A percentile compares a stretch with the other conserved stretches of the same genome.
Conservation (phyloP, 2,797 vertebrate genomes). For the Scolopax rusticola region DNA sequence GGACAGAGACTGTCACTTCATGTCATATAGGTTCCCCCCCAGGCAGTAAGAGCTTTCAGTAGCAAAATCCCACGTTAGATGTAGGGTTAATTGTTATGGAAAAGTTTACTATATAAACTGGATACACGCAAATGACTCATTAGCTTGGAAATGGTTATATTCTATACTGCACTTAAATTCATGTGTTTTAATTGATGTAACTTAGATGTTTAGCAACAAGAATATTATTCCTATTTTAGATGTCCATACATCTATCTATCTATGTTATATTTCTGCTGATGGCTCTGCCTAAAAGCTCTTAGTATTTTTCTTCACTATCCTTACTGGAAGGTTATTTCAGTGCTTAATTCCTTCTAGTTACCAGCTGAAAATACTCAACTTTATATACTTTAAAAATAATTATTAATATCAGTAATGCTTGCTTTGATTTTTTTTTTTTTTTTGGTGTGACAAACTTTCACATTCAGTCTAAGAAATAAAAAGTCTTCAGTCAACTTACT, state of each 20-base stretch:
- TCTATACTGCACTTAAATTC: neutral
- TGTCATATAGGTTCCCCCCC: neutral
- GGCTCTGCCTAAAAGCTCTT: neutral
- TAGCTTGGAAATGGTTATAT: neutral
- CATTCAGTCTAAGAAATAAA: neutral
- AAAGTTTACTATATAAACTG: neutral
- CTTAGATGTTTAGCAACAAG: neutral
- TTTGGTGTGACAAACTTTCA: neutral
- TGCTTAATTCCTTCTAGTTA: slow-evolving; percentile 7
- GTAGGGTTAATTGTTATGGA: neutral
- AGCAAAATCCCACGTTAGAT: neutral
- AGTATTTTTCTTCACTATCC: neutral
- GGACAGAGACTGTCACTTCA: neutral
- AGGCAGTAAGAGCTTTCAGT: neutral
- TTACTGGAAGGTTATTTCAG: slow-evolving; percentile 22
- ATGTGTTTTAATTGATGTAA: neutral
- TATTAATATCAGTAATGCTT: slow-evolving; percentile 44
- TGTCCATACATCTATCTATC: neutral
- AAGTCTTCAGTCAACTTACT: slow-evolving; percentile 64
- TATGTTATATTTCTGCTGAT: neutral
- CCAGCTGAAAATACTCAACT: slow-evolving; percentile 24
- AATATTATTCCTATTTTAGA: neutral
- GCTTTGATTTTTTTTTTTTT: slow-evolving; percentile 27
- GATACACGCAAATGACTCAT: neutral
- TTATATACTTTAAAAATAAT: slow-evolving; percentile 29